Base-by-base conservation (phyloP, 2,888 invertebrate genomes). In the Caenorhabditis imperialis region DNA sequence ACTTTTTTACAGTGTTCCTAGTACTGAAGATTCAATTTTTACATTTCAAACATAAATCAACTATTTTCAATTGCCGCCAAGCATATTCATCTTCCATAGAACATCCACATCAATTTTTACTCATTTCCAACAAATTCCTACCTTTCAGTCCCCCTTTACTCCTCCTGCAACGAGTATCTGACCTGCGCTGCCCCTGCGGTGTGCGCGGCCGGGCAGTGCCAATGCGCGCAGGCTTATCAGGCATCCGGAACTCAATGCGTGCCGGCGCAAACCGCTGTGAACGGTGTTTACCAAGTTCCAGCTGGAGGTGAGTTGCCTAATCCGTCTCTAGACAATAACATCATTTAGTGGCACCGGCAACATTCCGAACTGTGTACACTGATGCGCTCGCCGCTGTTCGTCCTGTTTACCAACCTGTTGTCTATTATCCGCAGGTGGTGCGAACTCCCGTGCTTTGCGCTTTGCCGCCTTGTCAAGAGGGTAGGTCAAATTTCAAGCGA, bases 151-250 rank as follows among this genome's bases (percentile, higher is more conserved):
- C 80, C 80, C n/a, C 65, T 80, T 6, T 75, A 80, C 38, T 60
- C 70, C 4, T 53, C 72, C n/a, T 80, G 80, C 54, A 76, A 74
- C 60, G 80, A 76, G 25, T 76, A 74, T 25, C n/a, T 72, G 8
- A 58, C 74, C 18, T 80, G 80, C 58, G 71, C 76, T 5, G 67
- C 80, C 7, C 80, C 80, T 1, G 62, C 80, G 2, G 76, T 76
- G 18, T 80, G 80, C 45, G 61, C 61, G 2, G 40, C 75, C 51
- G 75, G 75, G 54, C 45, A 55, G 27, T 75, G 75, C 27, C 75
- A 75, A 60, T 75, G 75, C 44, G 45, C 65, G 3, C 67, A 61
- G 50, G 51, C 74, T 38, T 78, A 67, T 55, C 67, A 71, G n/a
- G 60, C 69, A 25, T 53, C 71, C 42, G 76, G 73, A 47, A 51